Conservation (phyloP, 2,113 vertebrate genomes). For the Gobius niger region DNA sequence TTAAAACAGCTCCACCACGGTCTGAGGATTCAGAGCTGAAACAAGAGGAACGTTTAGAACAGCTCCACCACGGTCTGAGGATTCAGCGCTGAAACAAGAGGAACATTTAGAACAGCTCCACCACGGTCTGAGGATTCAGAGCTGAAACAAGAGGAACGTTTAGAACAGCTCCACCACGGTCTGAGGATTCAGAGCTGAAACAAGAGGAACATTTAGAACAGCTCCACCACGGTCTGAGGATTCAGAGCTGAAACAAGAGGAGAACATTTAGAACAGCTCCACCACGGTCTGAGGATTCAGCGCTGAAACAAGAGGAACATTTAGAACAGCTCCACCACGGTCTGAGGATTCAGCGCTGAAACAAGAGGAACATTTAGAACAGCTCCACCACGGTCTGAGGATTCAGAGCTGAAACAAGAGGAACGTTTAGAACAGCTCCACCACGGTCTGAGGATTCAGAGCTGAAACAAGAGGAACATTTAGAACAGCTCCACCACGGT, state of each 20-base stretch:
- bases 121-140: conserved; percentile 84
- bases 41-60: conserved; percentile 77
- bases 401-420: conserved; percentile 71
- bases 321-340: conserved; percentile 92
- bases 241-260: conserved; percentile 71
- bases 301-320: conserved; percentile 59
- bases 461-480: conserved; percentile 60
- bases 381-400: conserved; percentile 91
- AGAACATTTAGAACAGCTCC: conserved; percentile 85
- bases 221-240: conserved; percentile 89
- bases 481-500: conserved; percentile 66
- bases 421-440: conserved; percentile 87
- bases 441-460: conserved; percentile 84
- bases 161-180: conserved; percentile 94
- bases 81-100: conserved; percentile 71
- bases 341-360: conserved; percentile 84
- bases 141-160: conserved; percentile 60
- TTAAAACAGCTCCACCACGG: conserved; percentile 92
- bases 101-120: conserved; percentile 87
- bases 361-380: conserved; percentile 77
- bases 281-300: conserved; percentile 86
- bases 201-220: conserved; percentile 80
- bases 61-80: conserved; percentile 92
- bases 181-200: conserved; percentile 82
- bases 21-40: conserved; percentile 84